Evolutionary conservation across 2,113 vertebrate genomes (phyloP), one percentile per base, ranked within the genome.

Genomic region (Zeus faber): DNA sequence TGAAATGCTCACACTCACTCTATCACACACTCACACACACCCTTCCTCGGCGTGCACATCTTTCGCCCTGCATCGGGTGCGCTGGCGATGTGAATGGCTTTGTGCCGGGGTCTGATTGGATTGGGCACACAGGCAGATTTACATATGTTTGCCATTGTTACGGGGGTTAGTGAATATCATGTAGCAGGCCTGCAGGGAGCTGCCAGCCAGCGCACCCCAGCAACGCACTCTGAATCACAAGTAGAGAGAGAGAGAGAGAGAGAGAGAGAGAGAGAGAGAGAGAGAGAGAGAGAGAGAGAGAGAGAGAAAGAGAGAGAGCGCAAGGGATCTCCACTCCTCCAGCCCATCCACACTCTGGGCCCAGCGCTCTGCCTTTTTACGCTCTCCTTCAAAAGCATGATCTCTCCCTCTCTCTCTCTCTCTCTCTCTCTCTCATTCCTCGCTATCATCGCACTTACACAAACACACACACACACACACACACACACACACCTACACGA

Each of bases 71-170:
- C 29, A 52, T 45, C 65, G 56, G 58, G 62, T 62, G 71, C 62
- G 39, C 62, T 14, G 7, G 51, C 26, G 3, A 29, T 84, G 69
- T 67, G 69, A 35, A 65, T 73, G 71, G 72, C 79, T 87, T 83
- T 85, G 76, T 85, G 76, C 75, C 13, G 26, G 41, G 71, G 25
- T 68, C 76, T 85, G 85, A 87, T 84, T 86, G 84, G 82, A 83
- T 79, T 52, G 70, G 84, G 79, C 80, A 79, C 72, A 67, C 63
- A 46, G 70, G 62, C 79, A 82, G 72, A 88, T 88, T 86, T 88
- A 85, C 85, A 89, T 89, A 81, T 87, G 85, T 89, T 89, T 87
- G 82, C 83, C 82, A 82, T 87, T 88, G 85, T 88, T 88, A 82
- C 67, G 40, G 76, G 68, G 83, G 82, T 89, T 86, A 88, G 86